Base-by-base conservation (phyloP, 2,113 vertebrate species). In the Macrotis lagotis region DNA sequence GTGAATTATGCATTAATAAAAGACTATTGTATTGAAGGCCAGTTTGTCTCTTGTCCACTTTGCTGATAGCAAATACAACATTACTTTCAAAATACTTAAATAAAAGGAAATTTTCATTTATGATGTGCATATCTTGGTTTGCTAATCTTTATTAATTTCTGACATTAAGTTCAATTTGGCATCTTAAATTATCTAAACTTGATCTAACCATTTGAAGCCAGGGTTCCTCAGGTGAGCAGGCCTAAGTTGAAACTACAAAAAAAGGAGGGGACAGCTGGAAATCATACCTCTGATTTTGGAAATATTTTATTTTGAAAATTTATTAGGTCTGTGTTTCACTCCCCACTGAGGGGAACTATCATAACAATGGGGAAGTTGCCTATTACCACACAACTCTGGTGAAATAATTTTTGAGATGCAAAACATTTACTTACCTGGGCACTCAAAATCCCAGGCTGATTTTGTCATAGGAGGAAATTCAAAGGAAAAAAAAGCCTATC, bases 401-500 rank as follows among this genome's bases (percentile, higher is more conserved):
- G 50, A 83, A 51, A 51, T 50, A 14, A 8, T 53, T 25, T 11
- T 4, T 55, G 31, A 22, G 52, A 51, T 37, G 31, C n/a, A 22
- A 5, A 90, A 83, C 22, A 51, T 93, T 90, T 91, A 83, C n/a
- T 92, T 50, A 59, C 88, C 25, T 91, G 59, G 94, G 25, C 28
- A 8, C 53, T 14, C 48, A 52, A 52, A 59, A 53, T n/a, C 74
- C 50, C 7, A 26, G 6, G 22, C 92, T 8, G 14, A 83, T 44
- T 83, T 83, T 83, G 37, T 83, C 66, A 22, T 22, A 7, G 37
- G 66, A 83, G 92, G 50, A 31, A 25, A 31, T 8, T 59, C 83
- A 48, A 95, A 44, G 19, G n/a, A 83, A 83, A 83, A 37, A 59
- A 28, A 95, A 93, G 93, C 16, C 88, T 48, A 50, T 7, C 91